Evolutionary conservation across 2,888 invertebrate species (phyloP), one percentile per base, ranked within the genome.

Genomic region (Agonopterix alstromeriana): DNA sequence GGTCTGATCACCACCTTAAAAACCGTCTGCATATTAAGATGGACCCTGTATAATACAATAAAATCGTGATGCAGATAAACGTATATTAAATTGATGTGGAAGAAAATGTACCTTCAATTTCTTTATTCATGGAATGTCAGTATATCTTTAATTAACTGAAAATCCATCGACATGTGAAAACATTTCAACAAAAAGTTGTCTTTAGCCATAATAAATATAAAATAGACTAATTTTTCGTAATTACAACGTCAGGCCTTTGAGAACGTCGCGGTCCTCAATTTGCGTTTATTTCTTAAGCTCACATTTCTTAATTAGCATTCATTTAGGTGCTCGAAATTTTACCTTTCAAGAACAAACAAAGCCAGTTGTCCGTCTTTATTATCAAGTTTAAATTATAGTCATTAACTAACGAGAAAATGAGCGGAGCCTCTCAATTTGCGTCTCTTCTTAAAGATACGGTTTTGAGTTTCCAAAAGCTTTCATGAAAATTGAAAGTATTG

Each of bases 351-450:
- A 67, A 67, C 72, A 78, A 82, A 86, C 80, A 82, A 82, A 77
- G 77, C 73, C 60, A 67, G 72, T 78, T 82, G 81, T 82, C 82
- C 74, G 70, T 83, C 79, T 81, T 81, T 82, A 80, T 85, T 82
- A 82, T 78, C 74, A 80, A 81, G 77, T 84, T 82, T 71, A 80
- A 85, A 85, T 86, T 82, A 80, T 81, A 84, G 79, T 76, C 79
- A 77, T 83, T 81, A 82, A 70, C 70, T 79, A 75, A 79, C 67
- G 65, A 77, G 74, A 77, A 78, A 82, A 80, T 68, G 70, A 77
- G 70, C 67, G 66, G 63, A 58, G 63, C 60, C 65, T 75, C 70
- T 74, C 69, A 75, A 77, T 77, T 80, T 74, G 63, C 67, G 69
- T 71, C 68, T 59, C 67, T 63, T 69, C 71, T 73, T 68, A 62